Evolutionary conservation across 2,888 invertebrate genomes (phyloP).

Genomic region (Xylophagus ater): DNA sequence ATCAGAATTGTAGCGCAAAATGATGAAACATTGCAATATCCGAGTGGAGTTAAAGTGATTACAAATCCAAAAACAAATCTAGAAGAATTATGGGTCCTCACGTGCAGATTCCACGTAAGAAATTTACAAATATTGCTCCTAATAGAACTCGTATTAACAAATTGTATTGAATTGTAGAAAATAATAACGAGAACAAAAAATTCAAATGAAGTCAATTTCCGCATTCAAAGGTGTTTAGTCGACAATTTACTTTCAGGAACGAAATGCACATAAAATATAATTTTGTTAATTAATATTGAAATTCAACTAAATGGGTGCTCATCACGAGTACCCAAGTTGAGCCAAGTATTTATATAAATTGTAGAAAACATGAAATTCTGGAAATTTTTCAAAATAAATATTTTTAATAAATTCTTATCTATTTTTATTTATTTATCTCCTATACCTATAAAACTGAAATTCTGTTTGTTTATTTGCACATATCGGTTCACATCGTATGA

Average conservation of each 20-base stretch:
- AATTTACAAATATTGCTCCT: background rate
- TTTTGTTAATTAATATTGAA: too few species aligned
- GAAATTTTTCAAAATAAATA: too few species aligned
- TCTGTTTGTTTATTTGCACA: too few species aligned
- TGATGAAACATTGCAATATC: constrained; percentile 54
- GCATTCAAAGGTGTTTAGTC: constrained; percentile 48
- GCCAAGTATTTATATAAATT: too few species aligned
- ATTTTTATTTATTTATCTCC: too few species aligned
- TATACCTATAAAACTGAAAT: too few species aligned
- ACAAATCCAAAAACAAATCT: constrained; percentile 43
- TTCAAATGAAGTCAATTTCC: constrained; percentile 51
- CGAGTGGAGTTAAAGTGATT: constrained; percentile 61
- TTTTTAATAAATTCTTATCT: too few species aligned
- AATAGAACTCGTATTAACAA: constrained; percentile 1
- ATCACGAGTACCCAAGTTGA: too few species aligned
- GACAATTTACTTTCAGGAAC: constrained; percentile 28
- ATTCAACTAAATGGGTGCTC: too few species aligned
- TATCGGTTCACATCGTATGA: too few species aligned
- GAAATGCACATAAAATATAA: too few species aligned
- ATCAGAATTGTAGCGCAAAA: constrained; percentile 47
- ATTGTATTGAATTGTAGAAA: constrained; percentile 33
- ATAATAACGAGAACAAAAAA: constrained; percentile 47
- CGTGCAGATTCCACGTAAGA: constrained; percentile 52
- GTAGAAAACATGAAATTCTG: too few species aligned
- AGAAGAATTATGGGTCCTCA: constrained; percentile 56